These are phyloP conservation scores for Strix occidentalis DNA, from an alignment of 2,797 vertebrate genomes.

Conservation along the genomic window DNA sequence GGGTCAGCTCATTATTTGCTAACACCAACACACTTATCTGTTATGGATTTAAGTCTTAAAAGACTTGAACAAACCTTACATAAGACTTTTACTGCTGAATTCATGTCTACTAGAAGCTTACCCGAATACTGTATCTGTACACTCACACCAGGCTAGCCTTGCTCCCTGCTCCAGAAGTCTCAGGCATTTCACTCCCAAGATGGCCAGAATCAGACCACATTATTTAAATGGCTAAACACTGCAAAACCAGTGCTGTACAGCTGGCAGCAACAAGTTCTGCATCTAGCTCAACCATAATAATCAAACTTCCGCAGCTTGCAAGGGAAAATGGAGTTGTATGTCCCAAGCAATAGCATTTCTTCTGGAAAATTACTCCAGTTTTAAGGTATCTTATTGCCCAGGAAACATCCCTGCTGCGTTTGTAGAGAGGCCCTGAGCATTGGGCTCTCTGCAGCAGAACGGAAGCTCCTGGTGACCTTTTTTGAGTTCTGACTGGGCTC, in stretches of 20 bases:
- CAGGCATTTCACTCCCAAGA: neutral
- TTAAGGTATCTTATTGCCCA: neutral
- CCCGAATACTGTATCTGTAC: neutral
- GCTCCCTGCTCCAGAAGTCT: neutral
- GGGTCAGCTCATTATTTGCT: slow-evolving; percentile 15
- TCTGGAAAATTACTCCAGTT: neutral
- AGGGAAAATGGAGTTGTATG: neutral
- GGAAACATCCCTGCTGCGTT: neutral
- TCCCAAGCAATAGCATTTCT: neutral
- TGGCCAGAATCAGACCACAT: neutral
- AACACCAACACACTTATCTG: neutral
- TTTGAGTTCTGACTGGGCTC: neutral
- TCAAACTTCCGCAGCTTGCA: neutral
- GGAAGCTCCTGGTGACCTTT: neutral
- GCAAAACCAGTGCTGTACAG: neutral
- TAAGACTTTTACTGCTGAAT: slow-evolving; percentile 60
- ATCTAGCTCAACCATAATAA: neutral
- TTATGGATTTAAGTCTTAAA: neutral
- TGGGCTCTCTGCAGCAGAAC: neutral
- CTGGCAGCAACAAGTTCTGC: neutral
- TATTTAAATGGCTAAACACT: neutral
- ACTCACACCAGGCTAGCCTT: neutral
- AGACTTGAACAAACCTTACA: slow-evolving; percentile 17
- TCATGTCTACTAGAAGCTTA: neutral
- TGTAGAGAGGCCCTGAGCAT: neutral